Percentiles rank a stretch among this genome's conserved stretches.
phyloP scores from a whole-genome alignment of 2,113 vertebrate species.

The Haplotaxodon microlepis region DNA sequence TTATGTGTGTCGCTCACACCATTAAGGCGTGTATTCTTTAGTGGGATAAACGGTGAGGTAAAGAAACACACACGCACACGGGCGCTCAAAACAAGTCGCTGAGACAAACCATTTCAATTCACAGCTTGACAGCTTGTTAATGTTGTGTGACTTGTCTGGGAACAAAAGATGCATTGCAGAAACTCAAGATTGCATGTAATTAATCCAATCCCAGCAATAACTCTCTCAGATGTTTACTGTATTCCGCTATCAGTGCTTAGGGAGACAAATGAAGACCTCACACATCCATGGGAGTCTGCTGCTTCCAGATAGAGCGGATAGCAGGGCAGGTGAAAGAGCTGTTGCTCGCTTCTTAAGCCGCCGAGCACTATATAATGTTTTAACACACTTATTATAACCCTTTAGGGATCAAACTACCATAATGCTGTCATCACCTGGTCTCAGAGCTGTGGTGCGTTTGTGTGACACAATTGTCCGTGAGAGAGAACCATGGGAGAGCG shows the following conservation, averaged over 20 bases:
- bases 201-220: conserved; percentile 53
- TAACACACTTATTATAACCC: conserved; percentile 26
- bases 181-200: conserved; percentile 46
- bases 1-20: neutral
- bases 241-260: conserved; percentile 13
- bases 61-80: neutral
- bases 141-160: conserved; percentile 51
- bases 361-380: conserved; percentile 29
- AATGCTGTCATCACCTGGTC: conserved; percentile 55
- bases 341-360: neutral
- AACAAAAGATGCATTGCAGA: conserved; percentile 47
- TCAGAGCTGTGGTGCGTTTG: neutral
- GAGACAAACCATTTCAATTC: conserved; percentile 46
- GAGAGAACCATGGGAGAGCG: conserved; percentile 54
- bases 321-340: conserved; percentile 44
- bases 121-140: conserved; percentile 57
- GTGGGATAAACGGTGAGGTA: neutral
- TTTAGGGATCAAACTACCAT: conserved; percentile 27
- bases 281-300: conserved; percentile 16
- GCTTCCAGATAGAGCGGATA: neutral
- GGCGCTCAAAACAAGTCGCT: neutral
- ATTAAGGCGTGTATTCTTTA: neutral
- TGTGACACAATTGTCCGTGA: conserved; percentile 21
- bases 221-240: conserved; percentile 56
- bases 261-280: conserved; percentile 51